A percentile compares a stretch with the other conserved stretches of the same genome.
Evolutionary conservation across 1,140 invertebrate genomes (phyloP).

Genomic region (Cyclargus thomasi): DNA sequence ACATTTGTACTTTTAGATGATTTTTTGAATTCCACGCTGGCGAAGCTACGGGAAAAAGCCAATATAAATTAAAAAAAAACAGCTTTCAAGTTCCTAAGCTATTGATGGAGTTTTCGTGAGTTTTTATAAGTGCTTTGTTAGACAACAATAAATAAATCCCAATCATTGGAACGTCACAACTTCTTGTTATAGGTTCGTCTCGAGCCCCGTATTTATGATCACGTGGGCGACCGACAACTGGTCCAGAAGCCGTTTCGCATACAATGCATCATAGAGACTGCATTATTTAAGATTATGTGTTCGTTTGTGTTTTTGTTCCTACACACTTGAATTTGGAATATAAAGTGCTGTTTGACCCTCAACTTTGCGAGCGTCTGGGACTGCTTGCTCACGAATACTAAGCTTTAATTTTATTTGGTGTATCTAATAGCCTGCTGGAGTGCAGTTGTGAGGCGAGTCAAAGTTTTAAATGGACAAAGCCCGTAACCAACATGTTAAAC

Average conservation of each 20-base stretch:
- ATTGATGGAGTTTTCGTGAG: background rate
- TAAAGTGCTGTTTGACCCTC: background rate
- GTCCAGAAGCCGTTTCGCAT: conserved; percentile 14
- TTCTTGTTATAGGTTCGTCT: conserved; percentile 14
- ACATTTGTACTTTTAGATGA: too few relatives aligned
- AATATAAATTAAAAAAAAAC: too few relatives aligned
- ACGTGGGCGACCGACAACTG: conserved; percentile 9
- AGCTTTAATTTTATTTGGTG: background rate
- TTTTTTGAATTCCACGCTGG: too few relatives aligned
- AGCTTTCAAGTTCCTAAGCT: too few relatives aligned
- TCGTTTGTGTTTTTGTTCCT: conserved; percentile 14
- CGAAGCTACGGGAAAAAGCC: too few relatives aligned
- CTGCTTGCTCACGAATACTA: background rate
- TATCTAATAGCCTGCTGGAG: background rate
- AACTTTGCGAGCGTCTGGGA: background rate
- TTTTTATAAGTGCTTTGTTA: conserved; percentile 9
- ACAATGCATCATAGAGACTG: conserved; percentile 14
- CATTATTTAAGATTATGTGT: conserved; percentile 13
- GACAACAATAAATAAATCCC: conserved; percentile 7
- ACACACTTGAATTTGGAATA: conserved; percentile 3
- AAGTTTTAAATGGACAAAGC: too few relatives aligned
- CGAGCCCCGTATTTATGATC: background rate
- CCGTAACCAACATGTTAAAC: too few relatives aligned
- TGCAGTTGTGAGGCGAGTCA: background rate
- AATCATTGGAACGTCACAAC: conserved; percentile 9